Conservation (phyloP, 1,140 invertebrate genomes). For the Mylabris phalerata region DNA sequence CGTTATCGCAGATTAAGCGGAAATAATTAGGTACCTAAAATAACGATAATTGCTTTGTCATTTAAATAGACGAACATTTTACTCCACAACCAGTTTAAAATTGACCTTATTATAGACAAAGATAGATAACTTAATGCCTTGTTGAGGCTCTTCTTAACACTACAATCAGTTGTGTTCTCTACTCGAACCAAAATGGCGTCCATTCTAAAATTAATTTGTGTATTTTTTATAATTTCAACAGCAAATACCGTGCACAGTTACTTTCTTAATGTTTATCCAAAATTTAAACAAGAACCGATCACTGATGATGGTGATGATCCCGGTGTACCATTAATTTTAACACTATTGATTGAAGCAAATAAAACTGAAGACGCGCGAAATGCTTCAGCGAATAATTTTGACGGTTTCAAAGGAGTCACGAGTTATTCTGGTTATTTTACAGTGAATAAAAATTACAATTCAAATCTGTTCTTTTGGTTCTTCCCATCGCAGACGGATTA, state of each 20-base stretch:
- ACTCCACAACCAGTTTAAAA: too few relatives aligned
- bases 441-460: constrained; percentile 56
- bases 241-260: neutral
- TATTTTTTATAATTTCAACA: neutral
- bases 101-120: too few relatives aligned
- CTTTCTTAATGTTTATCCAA: constrained; percentile 32
- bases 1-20: too few relatives aligned
- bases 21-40: too few relatives aligned
- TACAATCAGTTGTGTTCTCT: too few relatives aligned
- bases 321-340: constrained; percentile 47
- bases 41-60: too few relatives aligned
- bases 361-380: constrained; percentile 42
- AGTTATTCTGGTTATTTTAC: constrained; percentile 60
- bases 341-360: constrained; percentile 47
- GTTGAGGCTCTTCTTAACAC: too few relatives aligned
- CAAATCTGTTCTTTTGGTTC: too few relatives aligned
- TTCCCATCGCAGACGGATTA: constrained; percentile 51
- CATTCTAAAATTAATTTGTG: neutral
- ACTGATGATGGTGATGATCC: constrained; percentile 43
- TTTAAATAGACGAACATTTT: too few relatives aligned
- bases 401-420: constrained; percentile 32
- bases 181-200: neutral
- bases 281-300: constrained; percentile 21
- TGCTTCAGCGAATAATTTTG: constrained; percentile 23
- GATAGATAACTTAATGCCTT: too few relatives aligned